Evolutionary conservation across 2,888 invertebrate species (phyloP).

Genomic region (Plagodis dolabraria): DNA sequence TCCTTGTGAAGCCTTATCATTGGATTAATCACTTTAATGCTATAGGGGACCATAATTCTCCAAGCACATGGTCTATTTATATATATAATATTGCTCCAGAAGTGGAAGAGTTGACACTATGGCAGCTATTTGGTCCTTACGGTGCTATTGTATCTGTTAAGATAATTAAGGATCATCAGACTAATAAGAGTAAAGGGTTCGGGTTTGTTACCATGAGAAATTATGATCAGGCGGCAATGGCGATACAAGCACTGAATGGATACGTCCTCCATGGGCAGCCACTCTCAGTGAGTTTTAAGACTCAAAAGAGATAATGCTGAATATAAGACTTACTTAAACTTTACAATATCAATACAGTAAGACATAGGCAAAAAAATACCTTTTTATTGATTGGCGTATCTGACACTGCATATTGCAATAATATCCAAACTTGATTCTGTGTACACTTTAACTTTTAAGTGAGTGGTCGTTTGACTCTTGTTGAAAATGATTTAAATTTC

Average conservation of each 20-base stretch:
- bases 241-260: constrained; percentile 81
- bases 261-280: constrained; percentile 79
- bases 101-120: constrained; percentile 80
- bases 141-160: constrained; percentile 85
- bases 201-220: constrained; percentile 84
- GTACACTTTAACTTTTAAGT: constrained; percentile 60
- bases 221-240: constrained; percentile 83
- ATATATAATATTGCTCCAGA: constrained; percentile 83
- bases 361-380: constrained; percentile 70
- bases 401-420: constrained; percentile 62
- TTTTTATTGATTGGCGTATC: constrained; percentile 73
- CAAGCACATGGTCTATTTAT: constrained; percentile 83
- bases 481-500: constrained; percentile 80
- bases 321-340: constrained; percentile 65
- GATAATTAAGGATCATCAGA: constrained; percentile 83
- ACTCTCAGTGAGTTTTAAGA: constrained; percentile 83
- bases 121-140: constrained; percentile 84
- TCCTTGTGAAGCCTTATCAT: constrained; percentile 77
- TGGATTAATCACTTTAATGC: constrained; percentile 82
- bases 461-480: constrained; percentile 77
- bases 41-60: constrained; percentile 78
- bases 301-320: constrained; percentile 84
- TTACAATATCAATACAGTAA: constrained; percentile 83
- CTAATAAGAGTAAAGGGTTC: constrained; percentile 83
- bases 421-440: constrained; percentile 58